Base-by-base conservation (phyloP, 2,888 invertebrate species). In the Chirona hameri region DNA sequence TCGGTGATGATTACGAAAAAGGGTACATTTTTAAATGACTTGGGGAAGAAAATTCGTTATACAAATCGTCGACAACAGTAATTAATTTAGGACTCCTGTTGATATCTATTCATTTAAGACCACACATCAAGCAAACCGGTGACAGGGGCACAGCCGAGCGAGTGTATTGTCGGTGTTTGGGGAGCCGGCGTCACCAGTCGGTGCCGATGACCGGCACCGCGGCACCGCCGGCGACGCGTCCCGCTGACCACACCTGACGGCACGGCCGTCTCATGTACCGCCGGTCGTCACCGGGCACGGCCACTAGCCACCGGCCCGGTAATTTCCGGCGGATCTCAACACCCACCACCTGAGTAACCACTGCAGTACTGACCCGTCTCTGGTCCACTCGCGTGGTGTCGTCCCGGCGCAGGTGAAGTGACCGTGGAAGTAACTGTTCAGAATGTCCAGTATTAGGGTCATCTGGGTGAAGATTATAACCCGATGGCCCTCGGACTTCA, bases 381-480 rank as follows among this genome's bases (percentile, higher is more conserved):
- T 95, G 95, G 87, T 99, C 99, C 48, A 99, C 95, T 87, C 93
- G 93, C 21, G 99, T 99, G 80, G 96, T 93, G 84, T 99, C 99
- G 90, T 99, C 99, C 85, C 99, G 91, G 81, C 98, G 91, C 87
- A 99, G 91, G 90, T 99, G 85, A 97, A 94, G 88, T 98, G 96
- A 1, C 98, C 99, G 89, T 98, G 98, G 89, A 95, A 94, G 88
- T 96, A 99, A 99, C 79, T 94, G 93, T 99, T 99, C 76, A 99
- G 91, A 84, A 99, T 96, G 89, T 99, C 99, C 87, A 99, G 90
- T 97, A 99, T 99, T 88, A 95, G 93, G 24, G 99, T 98, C 99
- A 99, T 99, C 91, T 99, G 99, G 31, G 99, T 99, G 90, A 99
- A 99, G 86, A 99, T 95, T 55, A 99, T 91, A 85, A 95, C 98